phyloP scores from a whole-genome alignment of 2,113 vertebrate species.

The Scophthalmus maximus region DNA sequence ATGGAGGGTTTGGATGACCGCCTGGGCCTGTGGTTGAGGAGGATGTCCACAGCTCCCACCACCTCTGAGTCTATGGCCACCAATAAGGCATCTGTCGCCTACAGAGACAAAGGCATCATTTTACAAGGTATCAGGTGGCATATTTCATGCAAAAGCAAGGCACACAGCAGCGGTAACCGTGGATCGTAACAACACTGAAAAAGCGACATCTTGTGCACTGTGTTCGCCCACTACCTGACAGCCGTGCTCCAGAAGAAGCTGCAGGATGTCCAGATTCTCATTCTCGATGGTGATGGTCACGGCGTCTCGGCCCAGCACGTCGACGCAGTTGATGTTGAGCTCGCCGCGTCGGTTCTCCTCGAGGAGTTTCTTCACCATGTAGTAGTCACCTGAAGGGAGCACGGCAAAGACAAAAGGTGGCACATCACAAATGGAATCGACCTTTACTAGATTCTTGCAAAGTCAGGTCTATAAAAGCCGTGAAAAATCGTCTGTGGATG shows the following conservation, averaged over 20 bases:
- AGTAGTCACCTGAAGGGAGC: slow-evolving; percentile 91
- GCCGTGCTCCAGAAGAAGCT: slow-evolving; percentile 95
- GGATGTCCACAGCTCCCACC: slow-evolving; percentile 97
- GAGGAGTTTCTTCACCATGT: slow-evolving; percentile 99
- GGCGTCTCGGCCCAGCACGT: slow-evolving; percentile 95
- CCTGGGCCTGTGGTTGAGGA: slow-evolving; percentile 95
- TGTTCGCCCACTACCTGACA: slow-evolving; percentile 93
- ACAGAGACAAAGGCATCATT: slow-evolving; percentile 58
- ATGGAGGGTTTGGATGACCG: slow-evolving; percentile 95
- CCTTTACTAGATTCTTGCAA: neutral
- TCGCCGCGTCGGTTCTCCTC: slow-evolving; percentile 93
- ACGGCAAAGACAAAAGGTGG: neutral
- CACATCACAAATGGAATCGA: no score
- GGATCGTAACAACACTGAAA: no score
- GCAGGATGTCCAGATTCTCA: slow-evolving; percentile 96
- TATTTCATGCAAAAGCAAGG: neutral
- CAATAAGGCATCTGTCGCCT: slow-evolving; percentile 96
- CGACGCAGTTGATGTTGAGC: slow-evolving; percentile 97
- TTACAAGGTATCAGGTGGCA: neutral
- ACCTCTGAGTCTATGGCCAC: slow-evolving; percentile 98
- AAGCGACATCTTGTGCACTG: no score
- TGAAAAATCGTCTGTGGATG: neutral
- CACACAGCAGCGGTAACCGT: neutral
- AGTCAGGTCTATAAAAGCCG: neutral
- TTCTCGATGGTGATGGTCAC: slow-evolving; percentile 98